Evolutionary conservation across 2,888 invertebrate genomes (phyloP).

Genomic region (Tuberolachnus salignus): DNA sequence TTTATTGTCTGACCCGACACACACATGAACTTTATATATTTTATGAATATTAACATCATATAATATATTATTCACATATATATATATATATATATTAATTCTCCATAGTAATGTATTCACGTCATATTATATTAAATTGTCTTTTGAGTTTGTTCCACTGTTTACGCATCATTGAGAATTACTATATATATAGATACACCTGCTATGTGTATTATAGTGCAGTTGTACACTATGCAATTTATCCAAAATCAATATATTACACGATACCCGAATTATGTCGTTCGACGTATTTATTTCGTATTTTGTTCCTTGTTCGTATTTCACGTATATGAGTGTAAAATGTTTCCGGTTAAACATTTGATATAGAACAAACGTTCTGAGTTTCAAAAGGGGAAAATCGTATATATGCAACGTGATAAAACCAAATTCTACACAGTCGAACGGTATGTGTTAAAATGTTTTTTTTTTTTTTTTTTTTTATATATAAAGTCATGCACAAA

Average conservation of each 20-base stretch:
- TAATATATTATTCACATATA: too few relatives aligned
- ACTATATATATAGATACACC: too few relatives aligned
- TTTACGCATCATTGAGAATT: too few relatives aligned
- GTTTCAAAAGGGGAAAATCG: neutral
- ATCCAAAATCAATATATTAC: too few relatives aligned
- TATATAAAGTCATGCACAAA: constrained; percentile 31
- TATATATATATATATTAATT: neutral
- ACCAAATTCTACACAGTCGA: neutral
- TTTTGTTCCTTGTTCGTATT: too few relatives aligned
- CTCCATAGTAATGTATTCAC: neutral
- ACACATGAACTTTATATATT: constrained; percentile 10
- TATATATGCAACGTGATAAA: neutral
- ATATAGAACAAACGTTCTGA: too few relatives aligned
- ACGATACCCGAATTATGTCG: too few relatives aligned
- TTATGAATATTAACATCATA: constrained; percentile 20
- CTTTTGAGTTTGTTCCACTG: neutral
- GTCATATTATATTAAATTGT: neutral
- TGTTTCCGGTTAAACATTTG: neutral
- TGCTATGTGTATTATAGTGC: too few relatives aligned
- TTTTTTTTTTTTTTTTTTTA: neutral
- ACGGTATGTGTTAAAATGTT: neutral
- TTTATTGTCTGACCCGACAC: constrained; percentile 14
- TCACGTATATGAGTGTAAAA: too few relatives aligned
- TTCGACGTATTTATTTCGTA: too few relatives aligned
- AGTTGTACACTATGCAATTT: too few relatives aligned